These are phyloP conservation scores for Campylomormyrus tamandua DNA, from an alignment of 2,113 vertebrate species.

Conservation along the genomic window DNA sequence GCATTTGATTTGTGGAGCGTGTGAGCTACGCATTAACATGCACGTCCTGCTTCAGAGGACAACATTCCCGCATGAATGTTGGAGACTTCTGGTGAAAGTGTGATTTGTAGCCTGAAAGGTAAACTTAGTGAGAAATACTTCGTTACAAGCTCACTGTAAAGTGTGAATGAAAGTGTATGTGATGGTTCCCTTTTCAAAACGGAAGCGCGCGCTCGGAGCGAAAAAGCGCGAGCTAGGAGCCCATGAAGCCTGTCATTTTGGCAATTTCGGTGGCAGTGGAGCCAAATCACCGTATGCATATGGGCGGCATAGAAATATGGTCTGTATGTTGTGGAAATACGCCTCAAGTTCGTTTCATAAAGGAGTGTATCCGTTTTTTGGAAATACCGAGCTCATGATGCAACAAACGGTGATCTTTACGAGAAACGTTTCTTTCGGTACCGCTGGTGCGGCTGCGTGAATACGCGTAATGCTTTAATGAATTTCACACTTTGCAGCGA, in stretches of 20 bases:
- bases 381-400: not conserved
- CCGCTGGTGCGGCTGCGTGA: not conserved
- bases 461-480: not conserved
- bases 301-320: not conserved
- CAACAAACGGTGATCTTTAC: not conserved
- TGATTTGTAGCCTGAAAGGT: not conserved
- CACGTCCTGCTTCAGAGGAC: not conserved
- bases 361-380: not conserved
- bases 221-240: not conserved
- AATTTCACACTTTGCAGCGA: not conserved
- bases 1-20: not conserved
- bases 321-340: not conserved
- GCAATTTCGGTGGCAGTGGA: not conserved
- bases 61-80: not conserved
- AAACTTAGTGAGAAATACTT: not conserved
- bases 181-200: conserved; percentile 13
- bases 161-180: conserved; percentile 14
- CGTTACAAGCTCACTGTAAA: not conserved
- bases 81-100: not conserved
- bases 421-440: not conserved
- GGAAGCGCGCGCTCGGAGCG: not conserved
- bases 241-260: not conserved
- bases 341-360: not conserved
- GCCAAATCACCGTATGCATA: not conserved
- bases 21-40: not conserved